phyloP scores from a whole-genome alignment of 2,113 vertebrate genomes.

The Neomonachus schauinslandi region DNA sequence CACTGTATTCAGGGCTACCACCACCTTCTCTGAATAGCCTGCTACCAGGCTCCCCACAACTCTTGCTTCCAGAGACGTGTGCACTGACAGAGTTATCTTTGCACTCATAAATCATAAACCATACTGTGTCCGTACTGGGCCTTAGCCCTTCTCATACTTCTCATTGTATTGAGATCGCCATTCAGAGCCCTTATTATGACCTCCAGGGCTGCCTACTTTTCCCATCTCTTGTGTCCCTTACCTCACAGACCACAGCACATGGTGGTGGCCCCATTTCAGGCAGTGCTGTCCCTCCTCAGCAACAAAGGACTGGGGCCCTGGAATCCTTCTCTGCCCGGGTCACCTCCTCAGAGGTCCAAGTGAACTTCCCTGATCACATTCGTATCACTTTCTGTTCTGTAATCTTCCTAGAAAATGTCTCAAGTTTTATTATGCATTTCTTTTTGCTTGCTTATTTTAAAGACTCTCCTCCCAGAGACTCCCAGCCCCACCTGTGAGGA shows the following conservation, averaged over 20 bases:
- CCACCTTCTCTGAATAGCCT: neutral
- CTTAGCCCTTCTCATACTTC: neutral
- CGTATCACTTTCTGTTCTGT: neutral
- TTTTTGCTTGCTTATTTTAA: neutral
- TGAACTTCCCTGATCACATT: neutral
- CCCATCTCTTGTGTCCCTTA: too few relatives aligned
- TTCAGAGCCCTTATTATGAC: neutral
- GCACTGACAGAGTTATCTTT: neutral
- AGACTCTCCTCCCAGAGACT: neutral
- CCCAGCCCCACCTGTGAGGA: neutral
- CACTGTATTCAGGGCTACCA: neutral
- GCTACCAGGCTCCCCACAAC: accelerated
- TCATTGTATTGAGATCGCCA: accelerated
- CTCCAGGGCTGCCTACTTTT: neutral
- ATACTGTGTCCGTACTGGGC: accelerated
- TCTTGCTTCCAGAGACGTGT: neutral
- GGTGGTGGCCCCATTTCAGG: accelerated
- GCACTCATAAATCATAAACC: neutral
- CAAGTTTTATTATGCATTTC: neutral
- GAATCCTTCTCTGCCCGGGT: neutral
- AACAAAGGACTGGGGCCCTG: neutral
- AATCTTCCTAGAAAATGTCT: neutral
- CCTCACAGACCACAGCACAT: accelerated
- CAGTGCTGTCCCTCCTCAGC: neutral
- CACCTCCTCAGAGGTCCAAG: neutral